Evolutionary conservation across 2,888 invertebrate genomes (phyloP).

Genomic region (Campoletis raptor): DNA sequence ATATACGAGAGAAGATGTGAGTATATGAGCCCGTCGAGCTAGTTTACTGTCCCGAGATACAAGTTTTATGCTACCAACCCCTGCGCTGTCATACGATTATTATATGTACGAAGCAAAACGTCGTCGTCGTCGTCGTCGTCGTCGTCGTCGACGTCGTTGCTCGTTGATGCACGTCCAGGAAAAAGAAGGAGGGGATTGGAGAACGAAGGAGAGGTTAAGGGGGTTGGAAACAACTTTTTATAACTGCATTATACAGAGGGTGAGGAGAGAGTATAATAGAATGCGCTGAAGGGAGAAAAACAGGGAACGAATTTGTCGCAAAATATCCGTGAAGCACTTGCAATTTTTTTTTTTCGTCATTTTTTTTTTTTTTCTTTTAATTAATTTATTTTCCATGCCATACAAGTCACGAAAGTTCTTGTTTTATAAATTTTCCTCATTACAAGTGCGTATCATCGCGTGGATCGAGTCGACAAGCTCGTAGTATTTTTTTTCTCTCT

Average conservation of each 20-base stretch:
- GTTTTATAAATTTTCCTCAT: conserved; percentile 12
- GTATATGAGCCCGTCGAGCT: conserved; percentile 55
- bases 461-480: conserved; percentile 5
- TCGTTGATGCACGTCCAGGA: conserved; percentile 42
- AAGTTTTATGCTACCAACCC: conserved; percentile 60
- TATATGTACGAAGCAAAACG: conserved; percentile 39
- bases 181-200: background rate
- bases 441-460: conserved; percentile 4
- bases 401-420: conserved; percentile 20
- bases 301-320: conserved; percentile 11
- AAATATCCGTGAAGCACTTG: background rate
- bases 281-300: conserved; percentile 39
- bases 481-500: background rate
- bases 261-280: conserved; percentile 56
- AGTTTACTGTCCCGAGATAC: conserved; percentile 65
- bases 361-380: background rate
- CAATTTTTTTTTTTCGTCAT: conserved; percentile 14
- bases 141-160: conserved; percentile 30
- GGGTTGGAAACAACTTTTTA: conserved; percentile 60
- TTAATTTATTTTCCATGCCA: background rate
- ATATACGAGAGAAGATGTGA: conserved; percentile 38
- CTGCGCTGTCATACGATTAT: conserved; percentile 33
- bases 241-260: conserved; percentile 62
- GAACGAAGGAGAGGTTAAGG: background rate
- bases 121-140: conserved; percentile 11